These are phyloP conservation scores for Lophura nycthemera DNA, from an alignment of 2,113 vertebrate genomes.

Conservation along the genomic window DNA sequence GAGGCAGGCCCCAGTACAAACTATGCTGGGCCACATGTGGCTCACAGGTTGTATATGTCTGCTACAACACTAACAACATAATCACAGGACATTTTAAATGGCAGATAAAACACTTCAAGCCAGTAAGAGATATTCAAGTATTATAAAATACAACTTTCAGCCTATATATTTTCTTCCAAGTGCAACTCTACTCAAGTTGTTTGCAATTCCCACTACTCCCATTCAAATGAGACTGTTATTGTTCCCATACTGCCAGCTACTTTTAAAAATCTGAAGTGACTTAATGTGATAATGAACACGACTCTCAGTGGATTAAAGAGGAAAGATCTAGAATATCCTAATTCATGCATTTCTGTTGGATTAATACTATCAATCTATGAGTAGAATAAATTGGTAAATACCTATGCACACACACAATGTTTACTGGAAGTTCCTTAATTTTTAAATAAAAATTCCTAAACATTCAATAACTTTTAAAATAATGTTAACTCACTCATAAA, in stretches of 20 bases:
- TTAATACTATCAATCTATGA: background rate
- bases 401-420: background rate
- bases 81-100: background rate
- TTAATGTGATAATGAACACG: background rate
- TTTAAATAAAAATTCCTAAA: background rate
- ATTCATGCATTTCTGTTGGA: background rate
- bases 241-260: background rate
- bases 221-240: background rate
- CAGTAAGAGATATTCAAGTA: background rate
- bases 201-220: background rate
- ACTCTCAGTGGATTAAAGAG: background rate
- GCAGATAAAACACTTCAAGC: background rate
- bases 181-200: background rate
- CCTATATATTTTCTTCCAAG: background rate
- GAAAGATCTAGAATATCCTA: background rate
- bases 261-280: background rate
- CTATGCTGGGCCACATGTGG: no score
- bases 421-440: background rate
- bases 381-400: background rate
- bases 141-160: background rate
- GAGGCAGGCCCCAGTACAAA: no score
- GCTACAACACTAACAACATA: background rate
- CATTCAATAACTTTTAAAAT: background rate
- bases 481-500: background rate
- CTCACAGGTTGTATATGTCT: no score